A percentile compares a stretch with the other conserved stretches of the same genome.
phyloP scores from a whole-genome alignment of 2,797 vertebrate species.

The Acropternis orthonyx region DNA sequence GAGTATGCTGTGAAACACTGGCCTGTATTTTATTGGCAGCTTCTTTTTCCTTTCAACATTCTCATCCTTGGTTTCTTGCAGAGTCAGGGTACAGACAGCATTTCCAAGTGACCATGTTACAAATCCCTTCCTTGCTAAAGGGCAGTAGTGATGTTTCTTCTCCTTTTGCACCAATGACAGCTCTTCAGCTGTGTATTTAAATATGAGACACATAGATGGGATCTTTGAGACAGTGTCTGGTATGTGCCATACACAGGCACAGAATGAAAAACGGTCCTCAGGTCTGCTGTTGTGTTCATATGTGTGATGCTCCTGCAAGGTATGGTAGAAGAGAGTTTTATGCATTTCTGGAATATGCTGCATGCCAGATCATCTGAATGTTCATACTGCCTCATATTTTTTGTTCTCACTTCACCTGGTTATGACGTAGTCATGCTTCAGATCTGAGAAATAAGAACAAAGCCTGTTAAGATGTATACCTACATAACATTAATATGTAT shows the following conservation, averaged over 20 bases:
- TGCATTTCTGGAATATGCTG: not conserved
- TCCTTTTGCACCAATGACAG: not conserved
- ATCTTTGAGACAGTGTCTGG: not conserved
- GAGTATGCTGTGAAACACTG: too few relatives aligned
- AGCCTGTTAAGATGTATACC: not conserved
- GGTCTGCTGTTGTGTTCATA: not conserved
- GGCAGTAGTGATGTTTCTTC: not conserved
- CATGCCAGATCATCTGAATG: not conserved
- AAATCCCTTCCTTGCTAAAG: not conserved
- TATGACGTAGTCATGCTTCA: not conserved
- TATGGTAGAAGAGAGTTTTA: not conserved
- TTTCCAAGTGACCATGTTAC: not conserved
- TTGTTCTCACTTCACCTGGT: not conserved
- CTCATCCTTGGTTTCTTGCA: not conserved
- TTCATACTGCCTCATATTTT: not conserved
- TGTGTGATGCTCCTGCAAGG: not conserved
- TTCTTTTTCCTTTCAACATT: not conserved
- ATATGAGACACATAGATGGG: not conserved
- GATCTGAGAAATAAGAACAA: not conserved
- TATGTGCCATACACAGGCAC: rapidly evolving
- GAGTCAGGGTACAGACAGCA: rapidly evolving
- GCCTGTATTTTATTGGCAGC: not conserved
- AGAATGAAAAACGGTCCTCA: not conserved
- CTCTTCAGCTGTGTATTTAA: not conserved
- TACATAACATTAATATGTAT: not conserved